Conservation (phyloP, 1,140 invertebrate species). For the Microplitis demolitor region DNA sequence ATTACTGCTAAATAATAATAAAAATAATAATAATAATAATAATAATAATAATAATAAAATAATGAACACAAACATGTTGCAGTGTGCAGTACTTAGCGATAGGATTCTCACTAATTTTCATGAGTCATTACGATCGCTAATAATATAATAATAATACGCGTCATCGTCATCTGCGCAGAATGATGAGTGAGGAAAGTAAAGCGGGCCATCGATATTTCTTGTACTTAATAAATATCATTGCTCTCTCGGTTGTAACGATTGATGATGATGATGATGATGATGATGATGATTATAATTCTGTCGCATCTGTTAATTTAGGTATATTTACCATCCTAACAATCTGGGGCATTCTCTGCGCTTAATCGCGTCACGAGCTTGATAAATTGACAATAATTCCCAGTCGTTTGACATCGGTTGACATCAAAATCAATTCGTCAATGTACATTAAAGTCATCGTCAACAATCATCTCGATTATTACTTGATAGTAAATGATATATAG, state of each 20-base stretch:
- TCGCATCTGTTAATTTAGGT: neutral
- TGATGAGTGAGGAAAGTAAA: neutral
- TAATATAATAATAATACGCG: neutral
- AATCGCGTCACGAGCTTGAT: constrained; percentile 44
- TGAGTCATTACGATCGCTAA: constrained; percentile 19
- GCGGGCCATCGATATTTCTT: too few relatives aligned
- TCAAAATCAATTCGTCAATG: constrained; percentile 58
- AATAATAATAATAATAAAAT: neutral
- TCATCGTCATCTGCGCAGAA: too few relatives aligned
- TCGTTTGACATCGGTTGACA: constrained; percentile 60
- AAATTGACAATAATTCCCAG: constrained; percentile 56
- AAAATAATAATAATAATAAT: neutral
- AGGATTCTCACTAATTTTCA: constrained; percentile 32
- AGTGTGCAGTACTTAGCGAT: neutral
- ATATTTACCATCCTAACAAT: constrained; percentile 32
- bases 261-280: too few relatives aligned
- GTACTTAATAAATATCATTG: neutral
- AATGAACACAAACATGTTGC: neutral
- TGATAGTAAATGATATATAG: constrained; percentile 42
- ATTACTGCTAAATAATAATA: neutral
- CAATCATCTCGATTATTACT: constrained; percentile 51
- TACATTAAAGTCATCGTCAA: constrained; percentile 56
- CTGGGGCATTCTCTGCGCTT: constrained; percentile 43
- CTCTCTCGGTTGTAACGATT: too few relatives aligned
- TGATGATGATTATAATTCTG: neutral